Conservation (phyloP, 64 coral and sea anemone species). For the Trachythela sp. region DNA sequence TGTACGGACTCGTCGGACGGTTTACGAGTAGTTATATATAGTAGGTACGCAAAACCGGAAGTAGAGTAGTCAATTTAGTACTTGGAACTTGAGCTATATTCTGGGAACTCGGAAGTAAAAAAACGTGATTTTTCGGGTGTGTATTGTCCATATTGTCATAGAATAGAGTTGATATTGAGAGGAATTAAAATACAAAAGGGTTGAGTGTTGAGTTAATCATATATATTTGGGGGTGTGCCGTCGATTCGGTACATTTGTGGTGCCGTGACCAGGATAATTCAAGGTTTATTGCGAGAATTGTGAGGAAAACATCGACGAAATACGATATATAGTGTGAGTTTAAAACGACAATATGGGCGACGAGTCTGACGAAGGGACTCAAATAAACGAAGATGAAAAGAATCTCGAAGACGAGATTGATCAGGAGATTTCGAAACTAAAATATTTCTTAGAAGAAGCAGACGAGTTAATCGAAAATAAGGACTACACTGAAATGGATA, state of each 20-base stretch:
- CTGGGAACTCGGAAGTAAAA: no score
- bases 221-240: neutral
- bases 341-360: neutral
- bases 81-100: no score
- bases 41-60: no score
- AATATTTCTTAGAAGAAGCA: constrained; percentile 15
- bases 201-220: neutral
- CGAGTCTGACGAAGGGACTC: neutral
- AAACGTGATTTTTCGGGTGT: no score
- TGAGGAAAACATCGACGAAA: neutral
- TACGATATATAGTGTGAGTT: neutral
- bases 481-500: constrained; percentile 22
- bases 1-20: no score
- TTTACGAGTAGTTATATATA: no score
- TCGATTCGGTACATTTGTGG: constrained; percentile 6
- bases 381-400: neutral
- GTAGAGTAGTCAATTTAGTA: no score
- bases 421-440: neutral
- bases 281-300: neutral
- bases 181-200: no score
- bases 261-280: constrained; percentile 22
- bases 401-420: neutral
- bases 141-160: no score
- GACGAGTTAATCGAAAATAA: constrained; percentile 28
- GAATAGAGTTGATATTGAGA: no score